These are phyloP conservation scores for Amitus sp. DNA, from an alignment of 2,888 invertebrate species.

Conservation along the genomic window DNA sequence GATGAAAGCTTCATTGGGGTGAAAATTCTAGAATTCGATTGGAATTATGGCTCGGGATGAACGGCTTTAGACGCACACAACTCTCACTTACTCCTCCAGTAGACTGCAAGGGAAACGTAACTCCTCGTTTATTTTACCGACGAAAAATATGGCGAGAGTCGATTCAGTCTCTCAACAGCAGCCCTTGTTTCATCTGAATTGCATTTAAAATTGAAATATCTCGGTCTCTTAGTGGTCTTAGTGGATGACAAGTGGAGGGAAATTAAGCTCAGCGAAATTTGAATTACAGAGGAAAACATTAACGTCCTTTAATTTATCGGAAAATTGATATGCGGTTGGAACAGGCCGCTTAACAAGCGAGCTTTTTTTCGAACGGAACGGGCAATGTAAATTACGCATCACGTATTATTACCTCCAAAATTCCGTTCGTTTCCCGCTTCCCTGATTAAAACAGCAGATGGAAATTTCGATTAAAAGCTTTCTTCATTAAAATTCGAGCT, in stretches of 20 bases:
- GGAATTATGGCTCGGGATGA: no score
- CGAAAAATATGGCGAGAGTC: neutral
- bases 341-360: no score
- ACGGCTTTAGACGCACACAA: no score
- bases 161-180: neutral
- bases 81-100: no score
- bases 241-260: neutral
- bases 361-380: no score
- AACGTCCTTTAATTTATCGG: neutral
- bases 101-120: no score
- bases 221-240: neutral
- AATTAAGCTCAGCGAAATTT: neutral
- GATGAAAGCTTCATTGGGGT: no score
- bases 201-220: conserved; percentile 8
- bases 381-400: no score
- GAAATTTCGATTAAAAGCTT: conserved; percentile 13
- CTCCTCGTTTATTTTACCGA: neutral
- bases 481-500: conserved; percentile 14
- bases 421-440: neutral
- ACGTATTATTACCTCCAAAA: neutral
- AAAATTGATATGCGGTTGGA: neutral
- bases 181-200: conserved; percentile 3
- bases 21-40: no score
- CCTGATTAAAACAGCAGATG: conserved; percentile 12
- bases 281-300: conserved; percentile 3